Evolutionary conservation across 2,113 vertebrate genomes (phyloP).

Genomic region (Rhinolophus ferrumequinum): DNA sequence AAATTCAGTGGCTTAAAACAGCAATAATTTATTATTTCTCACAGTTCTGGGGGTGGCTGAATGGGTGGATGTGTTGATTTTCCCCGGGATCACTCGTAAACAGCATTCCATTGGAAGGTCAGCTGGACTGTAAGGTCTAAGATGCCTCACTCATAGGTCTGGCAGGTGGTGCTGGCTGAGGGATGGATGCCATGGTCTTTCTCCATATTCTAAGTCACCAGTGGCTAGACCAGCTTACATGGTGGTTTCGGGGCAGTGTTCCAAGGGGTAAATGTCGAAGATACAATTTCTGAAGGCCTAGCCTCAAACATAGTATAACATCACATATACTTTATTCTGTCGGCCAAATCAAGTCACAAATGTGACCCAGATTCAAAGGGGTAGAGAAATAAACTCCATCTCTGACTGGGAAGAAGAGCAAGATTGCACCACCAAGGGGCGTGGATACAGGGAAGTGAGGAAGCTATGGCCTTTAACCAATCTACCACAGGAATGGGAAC

Average conservation of each 20-base stretch:
- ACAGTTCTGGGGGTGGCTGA: not conserved
- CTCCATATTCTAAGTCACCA: not conserved
- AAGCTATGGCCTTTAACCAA: not conserved
- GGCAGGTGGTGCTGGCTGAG: not conserved
- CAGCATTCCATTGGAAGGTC: not conserved
- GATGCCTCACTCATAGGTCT: not conserved
- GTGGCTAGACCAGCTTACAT: not conserved
- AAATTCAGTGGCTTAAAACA: not conserved
- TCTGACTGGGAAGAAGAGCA: not conserved
- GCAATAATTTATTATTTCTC: conserved; percentile 27
- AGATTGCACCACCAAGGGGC: not conserved
- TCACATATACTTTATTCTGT: not conserved
- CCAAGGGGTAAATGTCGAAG: not conserved
- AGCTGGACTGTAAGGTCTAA: not conserved
- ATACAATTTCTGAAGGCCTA: not conserved
- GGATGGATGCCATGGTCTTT: not conserved
- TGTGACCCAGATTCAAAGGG: not conserved
- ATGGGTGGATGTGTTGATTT: not conserved
- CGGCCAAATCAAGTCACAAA: not conserved
- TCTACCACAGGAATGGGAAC: not conserved
- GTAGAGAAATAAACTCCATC: not conserved
- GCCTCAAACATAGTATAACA: not conserved
- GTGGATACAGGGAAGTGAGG: not conserved
- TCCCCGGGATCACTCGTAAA: not conserved
- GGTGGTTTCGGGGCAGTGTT: not conserved